Evolutionary conservation across 1,140 invertebrate genomes (phyloP).

Genomic region (Cydia pomonella): DNA sequence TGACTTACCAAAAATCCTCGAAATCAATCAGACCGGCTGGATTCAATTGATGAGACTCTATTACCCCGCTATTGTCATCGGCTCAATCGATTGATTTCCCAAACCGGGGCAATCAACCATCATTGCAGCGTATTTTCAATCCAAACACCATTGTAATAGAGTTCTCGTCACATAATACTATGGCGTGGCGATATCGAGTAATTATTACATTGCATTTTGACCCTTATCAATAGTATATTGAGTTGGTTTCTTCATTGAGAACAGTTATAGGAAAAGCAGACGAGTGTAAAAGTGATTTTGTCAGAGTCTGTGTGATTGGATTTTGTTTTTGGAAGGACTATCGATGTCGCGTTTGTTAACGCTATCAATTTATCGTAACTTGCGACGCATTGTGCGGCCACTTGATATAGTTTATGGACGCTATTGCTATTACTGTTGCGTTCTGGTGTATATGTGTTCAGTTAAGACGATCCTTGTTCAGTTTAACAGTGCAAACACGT

Average conservation of each 20-base stretch:
- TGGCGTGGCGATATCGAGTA: neutral
- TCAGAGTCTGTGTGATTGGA: neutral
- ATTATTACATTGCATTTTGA: neutral
- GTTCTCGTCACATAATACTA: neutral
- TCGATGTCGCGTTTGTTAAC: neutral
- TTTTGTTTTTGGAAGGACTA: slow-evolving; percentile 14
- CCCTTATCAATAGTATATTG: neutral
- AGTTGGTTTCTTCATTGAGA: neutral
- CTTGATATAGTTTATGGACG: too few species aligned
- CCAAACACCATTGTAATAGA: neutral
- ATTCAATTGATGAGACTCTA: slow-evolving; percentile 59
- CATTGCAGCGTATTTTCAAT: neutral
- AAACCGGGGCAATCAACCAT: neutral
- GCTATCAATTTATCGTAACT: neutral
- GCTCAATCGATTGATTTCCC: slow-evolving; percentile 52
- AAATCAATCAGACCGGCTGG: slow-evolving; percentile 1
- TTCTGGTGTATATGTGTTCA: too few species aligned
- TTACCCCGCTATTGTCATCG: slow-evolving; percentile 59
- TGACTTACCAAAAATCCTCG: neutral
- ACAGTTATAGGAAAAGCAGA: slow-evolving; percentile 8
- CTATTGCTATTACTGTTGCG: too few species aligned
- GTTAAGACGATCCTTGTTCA: too few species aligned
- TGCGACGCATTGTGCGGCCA: neutral
- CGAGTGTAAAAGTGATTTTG: slow-evolving; percentile 1
- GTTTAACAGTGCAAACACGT: too few species aligned